Conservation (phyloP, 1,140 invertebrate genomes). For the Anastrepha ludens region DNA sequence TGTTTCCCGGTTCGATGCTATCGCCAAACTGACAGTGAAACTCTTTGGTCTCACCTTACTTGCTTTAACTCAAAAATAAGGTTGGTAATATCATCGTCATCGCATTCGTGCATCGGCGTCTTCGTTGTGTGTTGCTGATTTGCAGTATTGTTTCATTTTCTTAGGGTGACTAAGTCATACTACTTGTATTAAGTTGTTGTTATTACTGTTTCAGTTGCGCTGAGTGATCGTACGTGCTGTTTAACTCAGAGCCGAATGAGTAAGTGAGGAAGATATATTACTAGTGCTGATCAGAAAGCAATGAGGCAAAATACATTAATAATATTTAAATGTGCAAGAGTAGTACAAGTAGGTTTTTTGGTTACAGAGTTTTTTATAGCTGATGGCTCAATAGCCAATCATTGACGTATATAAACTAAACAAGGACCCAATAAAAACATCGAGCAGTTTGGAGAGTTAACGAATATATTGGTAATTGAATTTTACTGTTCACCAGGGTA, state of each 20-base stretch:
- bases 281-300: not conserved
- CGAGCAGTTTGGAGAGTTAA: too few species aligned
- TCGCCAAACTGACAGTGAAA: conserved; percentile 70
- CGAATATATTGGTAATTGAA: too few species aligned
- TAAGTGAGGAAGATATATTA: not conserved
- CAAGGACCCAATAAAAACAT: not conserved
- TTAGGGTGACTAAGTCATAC: conserved; percentile 56
- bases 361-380: not conserved
- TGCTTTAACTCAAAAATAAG: conserved; percentile 55
- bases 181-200: not conserved
- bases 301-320: not conserved
- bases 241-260: not conserved
- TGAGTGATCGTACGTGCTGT: not conserved
- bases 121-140: conserved; percentile 59
- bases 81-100: conserved; percentile 49
- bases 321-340: not conserved
- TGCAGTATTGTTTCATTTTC: conserved; percentile 57
- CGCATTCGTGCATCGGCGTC: conserved; percentile 56
- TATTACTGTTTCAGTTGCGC: conserved; percentile 24
- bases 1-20: conserved; percentile 73
- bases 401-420: not conserved
- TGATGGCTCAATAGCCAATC: conserved; percentile 6
- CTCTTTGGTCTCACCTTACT: conserved; percentile 65
- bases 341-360: not conserved
- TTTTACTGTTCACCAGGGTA: too few species aligned